phyloP scores from a whole-genome alignment of 2,113 vertebrate species.

The Myotis yumanensis region DNA sequence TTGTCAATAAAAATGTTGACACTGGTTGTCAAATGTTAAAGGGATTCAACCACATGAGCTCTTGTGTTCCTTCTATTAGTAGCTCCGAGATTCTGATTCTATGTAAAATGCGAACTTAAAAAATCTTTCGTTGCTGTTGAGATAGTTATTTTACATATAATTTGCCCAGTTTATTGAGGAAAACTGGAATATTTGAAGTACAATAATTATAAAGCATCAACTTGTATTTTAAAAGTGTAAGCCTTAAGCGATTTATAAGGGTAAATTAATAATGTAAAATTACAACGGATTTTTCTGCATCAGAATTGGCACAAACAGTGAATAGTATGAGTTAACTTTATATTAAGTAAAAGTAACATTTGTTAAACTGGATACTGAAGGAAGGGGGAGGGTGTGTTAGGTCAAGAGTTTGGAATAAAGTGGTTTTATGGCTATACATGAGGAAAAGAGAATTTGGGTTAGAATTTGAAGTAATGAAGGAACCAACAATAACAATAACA shows the following conservation, averaged over 20 bases:
- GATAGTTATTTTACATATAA: not conserved
- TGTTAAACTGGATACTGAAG: not conserved
- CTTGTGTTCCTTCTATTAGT: not conserved
- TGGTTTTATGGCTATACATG: not conserved
- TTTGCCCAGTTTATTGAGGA: conserved; percentile 25
- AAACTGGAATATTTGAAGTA: conserved; percentile 17
- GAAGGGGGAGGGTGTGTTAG: not conserved
- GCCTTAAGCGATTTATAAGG: conserved; percentile 1
- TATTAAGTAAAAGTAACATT: not conserved
- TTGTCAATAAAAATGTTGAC: not conserved
- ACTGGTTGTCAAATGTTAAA: not conserved
- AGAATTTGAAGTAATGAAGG: not conserved
- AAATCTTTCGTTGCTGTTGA: not conserved
- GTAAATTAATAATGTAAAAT: not conserved
- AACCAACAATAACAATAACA: not conserved
- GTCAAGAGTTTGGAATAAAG: conserved; percentile 23
- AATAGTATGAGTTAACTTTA: not conserved
- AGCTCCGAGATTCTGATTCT: conserved; percentile 38
- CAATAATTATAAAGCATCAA: not conserved
- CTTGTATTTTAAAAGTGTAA: conserved; percentile 4
- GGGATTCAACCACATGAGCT: not conserved
- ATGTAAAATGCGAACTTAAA: not conserved
- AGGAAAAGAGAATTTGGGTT: not conserved
- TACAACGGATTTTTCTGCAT: conserved; percentile 23
- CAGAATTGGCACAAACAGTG: not conserved